A percentile compares a stretch with the other conserved stretches of the same genome.
These are phyloP conservation scores for Entomyzon cyanotis DNA, from an alignment of 2,113 vertebrate genomes.

Conservation along the genomic window DNA sequence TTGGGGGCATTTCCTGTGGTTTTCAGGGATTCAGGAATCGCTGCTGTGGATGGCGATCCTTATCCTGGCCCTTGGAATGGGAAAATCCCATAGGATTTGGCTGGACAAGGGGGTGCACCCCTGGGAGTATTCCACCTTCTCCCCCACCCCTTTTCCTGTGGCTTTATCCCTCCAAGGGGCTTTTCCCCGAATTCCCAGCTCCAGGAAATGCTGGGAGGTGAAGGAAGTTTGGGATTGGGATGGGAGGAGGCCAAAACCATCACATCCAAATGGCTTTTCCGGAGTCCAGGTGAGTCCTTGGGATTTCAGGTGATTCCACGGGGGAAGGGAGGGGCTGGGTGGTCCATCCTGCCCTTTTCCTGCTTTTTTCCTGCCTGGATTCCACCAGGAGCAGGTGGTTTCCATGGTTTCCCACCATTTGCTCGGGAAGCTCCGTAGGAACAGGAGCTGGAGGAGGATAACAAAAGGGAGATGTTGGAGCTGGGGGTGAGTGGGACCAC, in stretches of 20 bases:
- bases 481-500: background rate
- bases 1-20: background rate
- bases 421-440: background rate
- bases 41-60: rapidly evolving
- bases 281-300: background rate
- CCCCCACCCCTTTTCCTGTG: background rate
- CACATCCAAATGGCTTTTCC: rapidly evolving
- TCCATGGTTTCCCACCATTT: constrained; percentile 30
- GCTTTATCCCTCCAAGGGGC: rapidly evolving
- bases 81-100: rapidly evolving
- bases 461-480: background rate
- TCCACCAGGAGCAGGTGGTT: background rate
- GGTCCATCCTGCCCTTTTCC: background rate
- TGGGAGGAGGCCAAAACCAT: no score
- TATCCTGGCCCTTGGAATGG: rapidly evolving
- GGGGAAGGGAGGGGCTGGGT: background rate
- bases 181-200: background rate
- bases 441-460: background rate
- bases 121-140: rapidly evolving
- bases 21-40: background rate
- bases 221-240: rapidly evolving
- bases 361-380: background rate
- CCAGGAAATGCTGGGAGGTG: rapidly evolving
- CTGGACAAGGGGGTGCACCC: no score
- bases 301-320: background rate